These are phyloP conservation scores for Camptogramma bilineatum DNA, from an alignment of 2,888 invertebrate genomes.

Conservation along the genomic window DNA sequence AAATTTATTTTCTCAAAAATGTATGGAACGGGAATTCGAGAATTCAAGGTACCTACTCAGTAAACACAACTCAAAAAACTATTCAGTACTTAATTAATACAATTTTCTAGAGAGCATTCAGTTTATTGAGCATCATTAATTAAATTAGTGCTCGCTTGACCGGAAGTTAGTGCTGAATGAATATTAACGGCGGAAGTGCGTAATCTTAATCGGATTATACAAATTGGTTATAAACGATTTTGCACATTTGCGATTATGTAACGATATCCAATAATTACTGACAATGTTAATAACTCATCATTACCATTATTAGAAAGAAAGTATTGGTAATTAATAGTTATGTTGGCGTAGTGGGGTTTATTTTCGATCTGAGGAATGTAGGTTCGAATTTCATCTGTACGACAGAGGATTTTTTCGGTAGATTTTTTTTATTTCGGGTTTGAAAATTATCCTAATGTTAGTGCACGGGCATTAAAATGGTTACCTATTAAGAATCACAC, in stretches of 20 bases:
- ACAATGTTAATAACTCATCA: background rate
- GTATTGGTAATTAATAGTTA: too few relatives aligned
- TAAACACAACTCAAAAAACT: background rate
- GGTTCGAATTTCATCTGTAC: too few relatives aligned
- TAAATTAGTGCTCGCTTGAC: conserved; percentile 2
- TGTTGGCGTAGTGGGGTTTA: too few relatives aligned
- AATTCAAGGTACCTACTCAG: background rate
- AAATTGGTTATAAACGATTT: conserved; percentile 1
- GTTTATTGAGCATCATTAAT: background rate
- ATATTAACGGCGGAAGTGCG: conserved; percentile 12
- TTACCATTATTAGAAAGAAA: background rate
- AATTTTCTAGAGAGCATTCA: background rate
- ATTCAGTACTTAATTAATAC: background rate
- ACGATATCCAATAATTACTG: background rate
- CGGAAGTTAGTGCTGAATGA: conserved; percentile 1
- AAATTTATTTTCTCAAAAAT: too few relatives aligned
- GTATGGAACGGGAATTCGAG: background rate
- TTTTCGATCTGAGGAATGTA: too few relatives aligned
- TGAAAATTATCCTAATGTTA: too few relatives aligned
- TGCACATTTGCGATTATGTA: background rate
- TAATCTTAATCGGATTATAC: conserved; percentile 17
- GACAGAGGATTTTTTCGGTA: too few relatives aligned
- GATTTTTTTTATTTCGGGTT: too few relatives aligned
- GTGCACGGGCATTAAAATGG: too few relatives aligned
- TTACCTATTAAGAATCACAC: too few relatives aligned